Evolutionary conservation across 2,113 vertebrate genomes (phyloP).

Genomic region (Odontophorus gujanensis): DNA sequence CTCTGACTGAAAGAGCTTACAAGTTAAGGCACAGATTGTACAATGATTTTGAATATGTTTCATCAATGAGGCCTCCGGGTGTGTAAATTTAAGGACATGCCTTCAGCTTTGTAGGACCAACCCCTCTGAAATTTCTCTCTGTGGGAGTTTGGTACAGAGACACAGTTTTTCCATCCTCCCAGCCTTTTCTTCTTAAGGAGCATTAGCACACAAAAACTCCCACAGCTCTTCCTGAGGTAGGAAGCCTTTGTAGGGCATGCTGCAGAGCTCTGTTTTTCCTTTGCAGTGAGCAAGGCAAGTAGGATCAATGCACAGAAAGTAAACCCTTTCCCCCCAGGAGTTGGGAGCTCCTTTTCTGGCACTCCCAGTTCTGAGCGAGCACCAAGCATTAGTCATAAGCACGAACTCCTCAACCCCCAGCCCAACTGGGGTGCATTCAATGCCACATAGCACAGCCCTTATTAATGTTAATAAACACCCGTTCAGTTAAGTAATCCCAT

Average conservation of each 20-base stretch:
- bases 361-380: slow-evolving; percentile 23
- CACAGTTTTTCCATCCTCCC: slow-evolving; percentile 7
- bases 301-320: slow-evolving; percentile 8
- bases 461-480: slow-evolving; percentile 45
- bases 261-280: slow-evolving; percentile 26
- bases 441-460: slow-evolving; percentile 22
- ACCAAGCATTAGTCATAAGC: slow-evolving; percentile 34
- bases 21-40: slow-evolving; percentile 50
- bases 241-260: neutral
- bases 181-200: slow-evolving; percentile 9
- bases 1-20: slow-evolving; percentile 40
- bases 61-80: slow-evolving; percentile 8
- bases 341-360: slow-evolving; percentile 29
- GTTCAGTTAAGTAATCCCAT: slow-evolving; percentile 18
- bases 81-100: slow-evolving; percentile 19
- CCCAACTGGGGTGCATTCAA: slow-evolving; percentile 21
- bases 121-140: neutral
- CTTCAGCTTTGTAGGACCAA: neutral
- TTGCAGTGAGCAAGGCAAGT: neutral
- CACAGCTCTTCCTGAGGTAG: slow-evolving; percentile 35
- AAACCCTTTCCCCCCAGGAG: neutral
- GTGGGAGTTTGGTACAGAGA: slow-evolving; percentile 19
- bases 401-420: slow-evolving; percentile 34
- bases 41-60: neutral
- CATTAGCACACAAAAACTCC: slow-evolving; percentile 38